A percentile compares a stretch with the other conserved stretches of the same genome.
These are phyloP conservation scores for Euspilapteryx auroguttella DNA, from an alignment of 2,888 invertebrate species.

Conservation along the genomic window DNA sequence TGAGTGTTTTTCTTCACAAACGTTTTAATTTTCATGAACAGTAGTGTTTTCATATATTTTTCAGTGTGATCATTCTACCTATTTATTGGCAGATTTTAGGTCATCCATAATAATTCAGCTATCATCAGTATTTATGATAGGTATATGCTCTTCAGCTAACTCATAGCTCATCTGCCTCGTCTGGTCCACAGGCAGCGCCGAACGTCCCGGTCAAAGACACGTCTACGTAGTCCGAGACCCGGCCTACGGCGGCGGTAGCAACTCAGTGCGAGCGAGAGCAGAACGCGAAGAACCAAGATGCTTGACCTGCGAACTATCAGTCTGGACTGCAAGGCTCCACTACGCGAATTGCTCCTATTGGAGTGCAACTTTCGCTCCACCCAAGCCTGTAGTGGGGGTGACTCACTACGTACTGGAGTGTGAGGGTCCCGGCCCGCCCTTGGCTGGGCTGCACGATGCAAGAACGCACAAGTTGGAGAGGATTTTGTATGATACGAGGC, in stretches of 20 bases:
- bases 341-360: slow-evolving; percentile 89
- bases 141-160: too few relatives aligned
- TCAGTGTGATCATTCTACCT: too few relatives aligned
- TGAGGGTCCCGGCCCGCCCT: slow-evolving; percentile 88
- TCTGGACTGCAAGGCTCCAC: slow-evolving; percentile 78
- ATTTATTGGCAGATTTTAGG: too few relatives aligned
- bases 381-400: slow-evolving; percentile 43
- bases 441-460: slow-evolving; percentile 77
- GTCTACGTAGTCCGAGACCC: slow-evolving; percentile 84
- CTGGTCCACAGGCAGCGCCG: slow-evolving; percentile 69
- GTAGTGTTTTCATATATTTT: too few relatives aligned
- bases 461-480: slow-evolving; percentile 75
- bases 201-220: slow-evolving; percentile 84
- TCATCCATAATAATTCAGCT: too few relatives aligned
- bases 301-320: slow-evolving; percentile 83
- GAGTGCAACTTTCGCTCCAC: slow-evolving; percentile 71
- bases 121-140: too few relatives aligned
- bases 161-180: neutral
- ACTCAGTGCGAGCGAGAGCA: slow-evolving; percentile 43
- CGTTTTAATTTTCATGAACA: too few relatives aligned
- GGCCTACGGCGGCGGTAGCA: slow-evolving; percentile 61
- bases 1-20: too few relatives aligned
- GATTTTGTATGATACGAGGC: slow-evolving; percentile 76
- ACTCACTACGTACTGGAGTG: slow-evolving; percentile 81
- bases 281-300: slow-evolving; percentile 76